Conservation (phyloP, 2,888 invertebrate genomes). For the Diplazon laetatorius region DNA sequence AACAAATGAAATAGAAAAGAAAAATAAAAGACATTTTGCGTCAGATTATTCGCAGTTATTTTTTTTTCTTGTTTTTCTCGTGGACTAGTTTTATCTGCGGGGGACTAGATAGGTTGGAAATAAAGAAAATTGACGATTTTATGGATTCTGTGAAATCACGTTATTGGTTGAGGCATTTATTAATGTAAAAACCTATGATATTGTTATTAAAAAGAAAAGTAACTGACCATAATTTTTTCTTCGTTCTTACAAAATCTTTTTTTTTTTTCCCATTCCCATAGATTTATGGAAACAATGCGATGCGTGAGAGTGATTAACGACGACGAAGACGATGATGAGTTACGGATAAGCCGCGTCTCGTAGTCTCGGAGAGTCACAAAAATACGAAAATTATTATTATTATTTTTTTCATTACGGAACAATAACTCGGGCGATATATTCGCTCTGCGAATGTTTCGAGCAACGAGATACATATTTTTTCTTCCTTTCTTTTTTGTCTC, state of each 20-base stretch:
- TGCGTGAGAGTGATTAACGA: conserved; percentile 25
- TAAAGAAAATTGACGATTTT: background rate
- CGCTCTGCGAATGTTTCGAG: background rate
- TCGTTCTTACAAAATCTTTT: conserved; percentile 3
- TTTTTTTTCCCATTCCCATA: conserved; percentile 29
- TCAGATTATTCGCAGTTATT: background rate
- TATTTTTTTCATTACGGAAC: background rate
- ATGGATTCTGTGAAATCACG: conserved; percentile 27
- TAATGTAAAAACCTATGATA: conserved; percentile 68
- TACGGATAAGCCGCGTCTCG: background rate
- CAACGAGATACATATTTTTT: too few relatives aligned
- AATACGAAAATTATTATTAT: background rate
- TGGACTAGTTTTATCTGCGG: background rate
- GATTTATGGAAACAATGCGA: conserved; percentile 15
- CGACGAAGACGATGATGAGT: conserved; percentile 21
- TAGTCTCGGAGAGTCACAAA: background rate
- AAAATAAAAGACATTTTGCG: conserved; percentile 12
- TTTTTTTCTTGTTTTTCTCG: too few relatives aligned
- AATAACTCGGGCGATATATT: background rate
- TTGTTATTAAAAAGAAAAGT: conserved; percentile 61
- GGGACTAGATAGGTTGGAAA: conserved; percentile 30
- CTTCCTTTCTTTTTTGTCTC: too few relatives aligned
- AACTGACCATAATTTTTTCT: conserved; percentile 43
- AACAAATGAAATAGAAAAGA: too few relatives aligned
- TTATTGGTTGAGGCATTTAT: conserved; percentile 71